phyloP scores from a whole-genome alignment of 2,113 vertebrate genomes.

The Xenopus tropicalis region DNA sequence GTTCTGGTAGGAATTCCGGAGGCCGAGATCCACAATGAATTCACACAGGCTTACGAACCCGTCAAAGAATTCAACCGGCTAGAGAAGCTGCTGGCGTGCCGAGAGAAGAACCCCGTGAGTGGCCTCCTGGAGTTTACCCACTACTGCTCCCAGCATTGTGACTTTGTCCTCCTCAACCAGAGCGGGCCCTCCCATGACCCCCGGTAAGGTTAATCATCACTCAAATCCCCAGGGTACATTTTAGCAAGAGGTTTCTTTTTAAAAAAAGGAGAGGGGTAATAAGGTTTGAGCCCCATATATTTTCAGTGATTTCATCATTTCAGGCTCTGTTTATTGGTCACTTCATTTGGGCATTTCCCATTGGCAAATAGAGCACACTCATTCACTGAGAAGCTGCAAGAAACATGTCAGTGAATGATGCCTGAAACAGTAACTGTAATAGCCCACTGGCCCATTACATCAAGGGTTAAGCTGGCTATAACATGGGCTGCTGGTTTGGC shows the following conservation, averaged over 20 bases:
- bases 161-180: constrained; percentile 85
- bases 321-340: too few species aligned
- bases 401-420: too few species aligned
- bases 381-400: too few species aligned
- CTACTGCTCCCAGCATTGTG: constrained; percentile 81
- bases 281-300: too few species aligned
- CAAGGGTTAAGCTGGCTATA: too few species aligned
- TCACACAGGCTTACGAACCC: constrained; percentile 59
- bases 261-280: background rate
- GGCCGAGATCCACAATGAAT: constrained; percentile 59
- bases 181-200: constrained; percentile 92
- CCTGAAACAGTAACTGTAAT: too few species aligned
- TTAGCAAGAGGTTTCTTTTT: background rate
- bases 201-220: constrained; percentile 68
- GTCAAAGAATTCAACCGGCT: constrained; percentile 58
- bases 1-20: constrained; percentile 19
- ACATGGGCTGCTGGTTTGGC: too few species aligned
- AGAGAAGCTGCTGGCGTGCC: constrained; percentile 83
- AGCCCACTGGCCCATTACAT: too few species aligned
- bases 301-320: too few species aligned
- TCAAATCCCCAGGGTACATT: background rate
- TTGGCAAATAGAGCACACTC: too few species aligned
- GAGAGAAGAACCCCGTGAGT: constrained; percentile 89
- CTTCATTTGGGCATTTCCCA: too few species aligned
- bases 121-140: constrained; percentile 93